Base-by-base conservation (phyloP, 2,888 invertebrate genomes). In the Coleophora flavipennella region DNA sequence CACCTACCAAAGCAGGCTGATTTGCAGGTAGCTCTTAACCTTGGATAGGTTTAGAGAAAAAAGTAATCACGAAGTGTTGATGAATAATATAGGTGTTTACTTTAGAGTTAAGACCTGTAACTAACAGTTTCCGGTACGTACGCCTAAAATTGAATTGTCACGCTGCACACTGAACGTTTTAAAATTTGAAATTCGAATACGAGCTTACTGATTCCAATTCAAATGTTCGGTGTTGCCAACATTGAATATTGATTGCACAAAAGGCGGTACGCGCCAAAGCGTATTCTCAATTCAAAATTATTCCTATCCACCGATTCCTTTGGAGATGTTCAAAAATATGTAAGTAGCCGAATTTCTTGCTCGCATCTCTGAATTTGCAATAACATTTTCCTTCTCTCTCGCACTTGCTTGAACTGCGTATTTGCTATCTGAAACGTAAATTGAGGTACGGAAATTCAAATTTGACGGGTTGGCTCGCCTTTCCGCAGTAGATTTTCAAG, bases 221-320 rank as follows among this genome's bases (percentile, higher is more conserved):
- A 66, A 72, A 68, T 59, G 63, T 62, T 54, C 54, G 66, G 70
- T 66, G 65, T 59, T 67, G 72, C 67, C 77, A 78, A 77, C 81
- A 79, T 79, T 74, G 83, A 83, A 80, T 85, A 85, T 85, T 85
- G 85, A 85, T 85, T 85, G 84, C 69, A 79, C 85, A 85, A 85
- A 85, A 85, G 84, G 80, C 75, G 76, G 69, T 74, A 63, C 62
- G 67, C 61, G 73, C 68, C 72, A 71, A 74, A 85, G 84, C 85
- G 85, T 85, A 85, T 85, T 85, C 67, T 83, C 81, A 71, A 85
- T 85, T 80, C 76, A 74, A 81, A 83, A 80, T 80, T 79, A 83
- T 85, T 85, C 81, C 57, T 69, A 59, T 67, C 62, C 62, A 66
- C 59, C 69, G 68, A 74, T 67, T 81, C 73, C 83, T 81, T 85